Base-by-base conservation (phyloP, 2,113 vertebrate species). In the Brachypodius melanocephalos region DNA sequence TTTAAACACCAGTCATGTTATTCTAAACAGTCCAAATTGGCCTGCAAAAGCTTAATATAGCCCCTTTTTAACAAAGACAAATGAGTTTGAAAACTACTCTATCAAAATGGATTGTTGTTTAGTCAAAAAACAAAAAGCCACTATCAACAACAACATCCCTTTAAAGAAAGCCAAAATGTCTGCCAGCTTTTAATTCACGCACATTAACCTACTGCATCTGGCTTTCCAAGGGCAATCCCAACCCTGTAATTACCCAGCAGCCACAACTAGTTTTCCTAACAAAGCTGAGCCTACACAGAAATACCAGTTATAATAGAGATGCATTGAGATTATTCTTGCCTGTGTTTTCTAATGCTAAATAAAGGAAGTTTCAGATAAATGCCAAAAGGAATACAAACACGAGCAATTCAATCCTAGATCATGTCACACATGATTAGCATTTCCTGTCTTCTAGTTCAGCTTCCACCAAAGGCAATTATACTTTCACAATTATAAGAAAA, bases 191-290 rank as follows among this genome's bases (percentile, higher is more conserved):
- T 55, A 83, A 72, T 31, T 83, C 59, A 77, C 5, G 14, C 63
- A 51, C 22, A 34, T 78, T 10, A 59, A 84, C 46, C 55, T 62
- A 61, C 42, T n/a, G 55, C 45, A 52, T 87, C 32, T 25, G 5
- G 45, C 88, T 90, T 92, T 96, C 84, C 74, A 93, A 95, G 84
- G 78, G 58, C 79, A 92, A 90, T 82, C 40, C 49, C 40, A 88
- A 91, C 32, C 31, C 48, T 82, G 0, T 54, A 96, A 95, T 88
- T 94, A 94, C 21, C 17, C 57, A 91, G 85, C 76, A 91, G 93
- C 59, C 74, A 94, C 92, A 91, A 61, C 18, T 29, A 71, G 29
- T 72, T 95, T 58, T 83, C 49, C 54, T 79, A 90, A 86, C 62
- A 96, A 93, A 79, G 81, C 40, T 48, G 8, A 91, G 26, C 17